phyloP scores from a whole-genome alignment of 2,113 vertebrate species.

The Dicaeum eximium region DNA sequence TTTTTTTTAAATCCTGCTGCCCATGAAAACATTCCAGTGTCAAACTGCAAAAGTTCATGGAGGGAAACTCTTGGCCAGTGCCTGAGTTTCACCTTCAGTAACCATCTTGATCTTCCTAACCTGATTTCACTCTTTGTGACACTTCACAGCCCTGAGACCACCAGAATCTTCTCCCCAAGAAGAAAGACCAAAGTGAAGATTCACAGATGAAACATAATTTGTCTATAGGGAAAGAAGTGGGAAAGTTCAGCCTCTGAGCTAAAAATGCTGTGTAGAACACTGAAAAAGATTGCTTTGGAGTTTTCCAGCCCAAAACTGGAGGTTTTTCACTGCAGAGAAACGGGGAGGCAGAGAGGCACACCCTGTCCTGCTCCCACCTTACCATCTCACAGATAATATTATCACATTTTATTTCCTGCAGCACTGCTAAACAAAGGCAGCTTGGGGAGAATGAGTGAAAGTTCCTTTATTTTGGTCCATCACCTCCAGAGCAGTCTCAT shows the following conservation, averaged over 20 bases:
- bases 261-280: background rate
- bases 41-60: background rate
- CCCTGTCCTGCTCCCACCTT: fast-evolving
- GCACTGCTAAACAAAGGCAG: background rate
- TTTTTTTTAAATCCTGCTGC: background rate
- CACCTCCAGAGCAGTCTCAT: background rate
- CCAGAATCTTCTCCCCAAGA: background rate
- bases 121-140: background rate
- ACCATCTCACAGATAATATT: background rate
- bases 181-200: background rate
- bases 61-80: background rate
- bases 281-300: background rate
- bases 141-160: background rate
- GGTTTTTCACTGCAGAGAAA: background rate
- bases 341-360: background rate
- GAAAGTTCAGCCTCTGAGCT: background rate
- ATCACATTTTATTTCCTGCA: background rate
- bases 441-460: background rate
- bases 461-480: background rate
- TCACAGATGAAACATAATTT: background rate
- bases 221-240: background rate
- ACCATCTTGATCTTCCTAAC: background rate
- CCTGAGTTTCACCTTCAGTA: background rate
- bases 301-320: background rate
- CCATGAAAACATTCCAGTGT: background rate